Base-by-base conservation (phyloP, 2,888 invertebrate species). In the Neria commutata region DNA sequence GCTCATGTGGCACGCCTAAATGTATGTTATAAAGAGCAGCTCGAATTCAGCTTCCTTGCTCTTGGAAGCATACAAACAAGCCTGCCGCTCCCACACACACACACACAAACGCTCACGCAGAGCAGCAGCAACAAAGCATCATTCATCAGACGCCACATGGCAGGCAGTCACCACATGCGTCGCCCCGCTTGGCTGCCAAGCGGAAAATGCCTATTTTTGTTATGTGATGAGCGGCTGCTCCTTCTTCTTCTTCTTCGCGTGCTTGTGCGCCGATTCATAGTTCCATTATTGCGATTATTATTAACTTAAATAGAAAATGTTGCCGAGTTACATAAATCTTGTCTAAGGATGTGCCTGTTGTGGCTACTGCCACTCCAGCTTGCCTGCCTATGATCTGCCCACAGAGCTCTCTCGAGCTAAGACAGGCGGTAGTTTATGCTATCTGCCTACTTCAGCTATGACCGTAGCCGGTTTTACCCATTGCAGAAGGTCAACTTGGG, bases 221-320 rank as follows among this genome's bases (percentile, higher is more conserved):
- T 33, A n/a, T n/a, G n/a, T n/a, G n/a, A n/a, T n/a, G n/a, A n/a
- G n/a, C n/a, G n/a, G n/a, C 17, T 23, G 63, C n/a, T 34, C 25
- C n/a, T n/a, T n/a, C n/a, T n/a, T n/a, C n/a, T 24, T 16, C 34
- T 40, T 25, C 25, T 24, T 4, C 61, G 63, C 37, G 48, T 46
- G 69, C 66, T 45, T 65, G 51, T 40, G 67, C 74, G 68, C 72
- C 74, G 71, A 74, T 75, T 74, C 70, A 67, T 73, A 73, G 70
- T 74, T 70, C 73, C 75, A 73, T 75, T 74, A 74, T 75, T 74
- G 72, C 73, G 75, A 74, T 75, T 74, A 72, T 75, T 74, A 74
- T 74, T 75, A 74, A 74, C 74, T 74, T 75, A 74, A 74, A 74
- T 74, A 75, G 73, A 73, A 74, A 74, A 74, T 71, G 72, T 71